Evolutionary conservation across 2,888 invertebrate genomes (phyloP).

Genomic region (Xanthorhoe designata): DNA sequence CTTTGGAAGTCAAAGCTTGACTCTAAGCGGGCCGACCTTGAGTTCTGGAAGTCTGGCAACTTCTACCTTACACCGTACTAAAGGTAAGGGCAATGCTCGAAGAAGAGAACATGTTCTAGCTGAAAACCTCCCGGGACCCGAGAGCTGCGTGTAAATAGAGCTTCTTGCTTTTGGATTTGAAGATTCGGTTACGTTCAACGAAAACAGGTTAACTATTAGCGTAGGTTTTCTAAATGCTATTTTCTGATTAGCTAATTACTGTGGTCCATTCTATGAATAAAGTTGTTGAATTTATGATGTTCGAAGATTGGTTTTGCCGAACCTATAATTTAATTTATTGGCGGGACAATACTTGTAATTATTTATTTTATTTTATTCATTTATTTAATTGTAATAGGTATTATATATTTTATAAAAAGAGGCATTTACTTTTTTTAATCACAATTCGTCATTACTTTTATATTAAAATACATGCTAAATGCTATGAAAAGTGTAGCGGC

Average conservation of each 20-base stretch:
- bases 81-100: constrained; percentile 79
- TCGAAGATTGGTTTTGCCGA: constrained; percentile 44
- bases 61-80: constrained; percentile 80
- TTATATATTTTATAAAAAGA: constrained; percentile 38
- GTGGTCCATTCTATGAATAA: constrained; percentile 43
- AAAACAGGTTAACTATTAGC: constrained; percentile 50
- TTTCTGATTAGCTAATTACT: constrained; percentile 41
- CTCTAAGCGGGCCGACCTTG: constrained; percentile 75
- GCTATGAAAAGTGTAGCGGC: constrained; percentile 19
- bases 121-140: constrained; percentile 94
- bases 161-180: constrained; percentile 47
- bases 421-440: constrained; percentile 17
- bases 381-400: no score
- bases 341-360: constrained; percentile 46
- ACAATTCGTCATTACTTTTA: not conserved
- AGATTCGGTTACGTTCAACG: constrained; percentile 46
- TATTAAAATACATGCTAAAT: constrained; percentile 18
- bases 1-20: constrained; percentile 73
- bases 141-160: constrained; percentile 90
- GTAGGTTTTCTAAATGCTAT: constrained; percentile 48
- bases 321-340: constrained; percentile 39
- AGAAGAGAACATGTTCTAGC: constrained; percentile 92
- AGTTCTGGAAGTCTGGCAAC: constrained; percentile 78
- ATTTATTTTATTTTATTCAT: no score
- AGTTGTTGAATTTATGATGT: constrained; percentile 38